Conservation (phyloP, 2,113 vertebrate genomes). For the Antennarius striatus region DNA sequence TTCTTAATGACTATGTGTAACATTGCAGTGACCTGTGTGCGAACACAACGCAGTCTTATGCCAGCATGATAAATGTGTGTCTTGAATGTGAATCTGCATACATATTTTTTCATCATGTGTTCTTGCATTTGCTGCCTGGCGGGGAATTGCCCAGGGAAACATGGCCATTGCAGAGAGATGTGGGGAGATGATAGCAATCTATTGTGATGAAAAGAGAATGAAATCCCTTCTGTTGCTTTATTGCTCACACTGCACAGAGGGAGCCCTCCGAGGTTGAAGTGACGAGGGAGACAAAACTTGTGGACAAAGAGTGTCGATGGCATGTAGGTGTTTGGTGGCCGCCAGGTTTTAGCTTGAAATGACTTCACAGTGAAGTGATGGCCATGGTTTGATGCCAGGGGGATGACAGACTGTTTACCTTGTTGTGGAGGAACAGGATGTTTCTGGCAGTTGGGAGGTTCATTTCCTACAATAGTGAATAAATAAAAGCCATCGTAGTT, state of each 20-base stretch:
- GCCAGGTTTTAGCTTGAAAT: constrained; percentile 51
- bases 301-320: constrained; percentile 41
- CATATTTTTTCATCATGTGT: too few species aligned
- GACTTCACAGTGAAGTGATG: constrained; percentile 41
- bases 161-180: constrained; percentile 34
- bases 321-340: constrained; percentile 36
- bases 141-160: too few species aligned
- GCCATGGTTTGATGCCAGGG: constrained; percentile 46
- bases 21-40: too few species aligned
- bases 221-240: constrained; percentile 36
- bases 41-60: too few species aligned
- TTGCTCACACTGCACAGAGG: constrained; percentile 42
- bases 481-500: constrained; percentile 41
- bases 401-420: constrained; percentile 59
- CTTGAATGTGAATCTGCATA: too few species aligned
- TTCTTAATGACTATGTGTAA: too few species aligned
- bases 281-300: constrained; percentile 33
- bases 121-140: too few species aligned
- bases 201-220: constrained; percentile 55
- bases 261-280: constrained; percentile 31
- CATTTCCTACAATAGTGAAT: constrained; percentile 59
- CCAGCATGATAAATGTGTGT: too few species aligned
- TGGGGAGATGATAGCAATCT: constrained; percentile 46
- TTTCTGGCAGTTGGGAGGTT: constrained; percentile 39
- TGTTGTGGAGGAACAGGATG: constrained; percentile 53